Base-by-base conservation (phyloP, 2,888 invertebrate genomes). In the Trichogramma dendrolimi region DNA sequence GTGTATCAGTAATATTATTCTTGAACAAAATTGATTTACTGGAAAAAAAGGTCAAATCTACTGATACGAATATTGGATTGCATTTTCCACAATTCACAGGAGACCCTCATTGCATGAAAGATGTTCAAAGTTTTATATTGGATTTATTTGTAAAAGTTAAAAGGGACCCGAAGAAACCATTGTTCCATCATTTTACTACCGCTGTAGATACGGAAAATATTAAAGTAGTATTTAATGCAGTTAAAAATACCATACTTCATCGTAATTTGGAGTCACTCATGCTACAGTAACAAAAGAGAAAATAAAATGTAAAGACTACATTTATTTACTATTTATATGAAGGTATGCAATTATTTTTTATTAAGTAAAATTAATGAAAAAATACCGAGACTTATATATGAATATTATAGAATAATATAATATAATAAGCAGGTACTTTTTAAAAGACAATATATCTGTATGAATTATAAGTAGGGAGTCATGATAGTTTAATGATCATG, bases 151-250 rank as follows among this genome's bases (percentile, higher is more conserved):
- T 91, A 73, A 87, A 86, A 67, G 90, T 91, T 48, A 88, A 93
- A 70, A 84, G 92, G 71, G 92, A 94, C 75, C 88, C 91, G 58
- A 89, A 87, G 71, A 91, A 90, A 69, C 87, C 90, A 0, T 83
- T 97, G 62, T 98, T 96, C 83, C 94, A 96, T 82, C 98, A 98
- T 81, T 98, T 95, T 80, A 98, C 98, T 42, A 97, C 96, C 63
- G 98, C 98, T 73, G 93, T 98, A 72, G 96, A 98, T 82, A 98
- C 98, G 52, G 94, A 96, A 81, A 98, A 98, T 80, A 98, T 98
- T 70, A 93, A 96, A 81, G 90, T 96, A 68, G 98, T 99, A 51
- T 99, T 99, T 82, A 93, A 94, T 80, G 96, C 96, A 40, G 97
- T 98, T 52, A 96, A 96, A 81, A 96, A 97, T 81, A 96, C 95